Base-by-base conservation (phyloP, 2,888 invertebrate genomes). In the Odontomyia ornata region DNA sequence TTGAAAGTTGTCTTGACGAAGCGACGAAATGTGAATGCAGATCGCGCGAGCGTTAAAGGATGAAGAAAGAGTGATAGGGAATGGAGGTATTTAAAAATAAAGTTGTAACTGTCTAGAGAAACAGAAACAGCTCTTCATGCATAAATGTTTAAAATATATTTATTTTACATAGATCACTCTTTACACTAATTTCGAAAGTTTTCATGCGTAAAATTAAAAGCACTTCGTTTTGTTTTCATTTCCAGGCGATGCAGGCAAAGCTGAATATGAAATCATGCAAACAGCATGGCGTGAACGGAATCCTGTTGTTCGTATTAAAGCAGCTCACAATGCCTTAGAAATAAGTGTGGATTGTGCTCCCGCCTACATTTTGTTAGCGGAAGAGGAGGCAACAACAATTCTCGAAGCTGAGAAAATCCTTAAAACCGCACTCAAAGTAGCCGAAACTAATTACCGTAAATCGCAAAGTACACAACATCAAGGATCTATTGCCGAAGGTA, bases 281-380 rank as follows among this genome's bases (percentile, higher is more conserved):
- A 95, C 96, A 75, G 98, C 98, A 18, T 98, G 98, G 98, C 89
- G 98, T 81, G 98, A 98, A 89, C 90, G 98, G 65, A 96, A 96
- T 88, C 96, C 97, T 0, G 91, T 93, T 78, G 93, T 95, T 52
- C 89, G 98, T 78, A 94, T 98, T 80, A 95, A 95, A 87, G 93
- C 94, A n/a, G 97, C 97, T 0, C 93, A 94, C 81, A 93, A 91
- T 82, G 97, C 97, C 0, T 88, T 97, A 11, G 95, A 95, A 82
- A 91, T 92, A 81, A 95, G 95, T 85, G 89, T 95, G 0, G 97
- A 97, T 85, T 98, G 98, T 89, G 96, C 97, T 0, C 93, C 98
- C 28, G 98, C 99, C 25, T 93, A 97, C 84, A 96, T 99, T 83
- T 89, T 99, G 81, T 88, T 99, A 52, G 98, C 98, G 1, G 99